These are phyloP conservation scores for Himalopsyche phryganea DNA, from an alignment of 1,140 invertebrate species.

Conservation along the genomic window DNA sequence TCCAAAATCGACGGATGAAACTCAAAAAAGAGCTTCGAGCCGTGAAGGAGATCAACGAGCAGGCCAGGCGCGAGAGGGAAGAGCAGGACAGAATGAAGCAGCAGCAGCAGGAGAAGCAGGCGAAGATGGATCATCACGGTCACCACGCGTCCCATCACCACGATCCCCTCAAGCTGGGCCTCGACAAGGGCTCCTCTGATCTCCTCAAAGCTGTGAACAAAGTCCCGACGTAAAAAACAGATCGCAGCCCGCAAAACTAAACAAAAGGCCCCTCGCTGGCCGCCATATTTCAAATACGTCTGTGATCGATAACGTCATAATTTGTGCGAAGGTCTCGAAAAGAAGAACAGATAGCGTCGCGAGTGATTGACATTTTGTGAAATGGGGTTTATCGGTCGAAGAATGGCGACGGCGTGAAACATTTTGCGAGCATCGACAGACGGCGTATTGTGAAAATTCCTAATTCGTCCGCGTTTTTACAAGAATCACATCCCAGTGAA, in stretches of 20 bases:
- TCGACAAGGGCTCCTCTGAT: conserved; percentile 62
- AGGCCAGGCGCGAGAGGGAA: conserved; percentile 83
- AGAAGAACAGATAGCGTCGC: too few species aligned
- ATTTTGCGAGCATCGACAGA: too few species aligned
- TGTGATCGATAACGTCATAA: too few species aligned
- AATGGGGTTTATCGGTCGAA: background rate
- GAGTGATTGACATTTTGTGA: conserved; percentile 6
- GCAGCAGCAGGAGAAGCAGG: conserved; percentile 81
- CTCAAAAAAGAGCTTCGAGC: conserved; percentile 92
- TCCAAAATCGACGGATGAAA: conserved; percentile 97
- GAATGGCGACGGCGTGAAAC: too few species aligned
- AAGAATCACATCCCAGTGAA: conserved; percentile 32
- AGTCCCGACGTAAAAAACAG: conserved; percentile 59
- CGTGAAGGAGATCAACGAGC: conserved; percentile 93
- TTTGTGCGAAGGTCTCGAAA: too few species aligned
- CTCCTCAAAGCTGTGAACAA: conserved; percentile 63
- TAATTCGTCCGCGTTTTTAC: conserved; percentile 36
- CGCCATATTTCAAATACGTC: too few species aligned
- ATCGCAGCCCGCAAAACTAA: too few species aligned
- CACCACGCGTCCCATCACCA: conserved; percentile 54
- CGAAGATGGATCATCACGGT: conserved; percentile 62
- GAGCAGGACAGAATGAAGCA: conserved; percentile 89
- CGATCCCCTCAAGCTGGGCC: conserved; percentile 58
- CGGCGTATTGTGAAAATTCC: conserved; percentile 29
- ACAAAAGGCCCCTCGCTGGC: background rate